Evolutionary conservation across 2,888 invertebrate species (phyloP), one percentile per base, ranked within the genome.

Genomic region (Caenorhabditis sinica): DNA sequence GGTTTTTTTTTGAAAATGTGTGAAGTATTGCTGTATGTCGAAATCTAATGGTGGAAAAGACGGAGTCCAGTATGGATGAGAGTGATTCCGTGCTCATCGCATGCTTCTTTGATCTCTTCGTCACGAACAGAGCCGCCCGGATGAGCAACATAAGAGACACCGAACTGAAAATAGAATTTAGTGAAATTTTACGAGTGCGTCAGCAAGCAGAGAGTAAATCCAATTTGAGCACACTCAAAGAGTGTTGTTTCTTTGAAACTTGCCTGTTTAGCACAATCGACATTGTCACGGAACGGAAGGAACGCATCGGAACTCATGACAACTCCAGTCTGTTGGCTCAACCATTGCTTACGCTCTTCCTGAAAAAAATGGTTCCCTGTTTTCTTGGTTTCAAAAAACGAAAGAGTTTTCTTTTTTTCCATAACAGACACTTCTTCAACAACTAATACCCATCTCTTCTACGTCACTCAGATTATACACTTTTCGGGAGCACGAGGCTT

Each of bases 221-320:
- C 6, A 33, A 33, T 60, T 60, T 60, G 5, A 45, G 45, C 0
- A 2, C n/a, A 5, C 30, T 58, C 58, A 17, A 30, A 5, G 3
- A 43, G 25, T 28, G 11, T 53, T 53, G 53, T 53, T 28, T 56
- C 28, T 2, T n/a, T 8, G 60, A 33, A 60, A 45, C 28, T 36
- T 23, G 91, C 91, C 87, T 91, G 90, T 86, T 88, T 90, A 36
- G 90, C 92, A 71, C 90, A 90, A 93, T 98, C 98, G 76, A 99
- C 96, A 92, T 97, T 98, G 93, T 99, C 98, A 88, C 97, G 95
- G 95, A 98, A 98, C 36, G 98, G 98, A 94, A 99, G 98, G 95
- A 98, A 99, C 0, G 98, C 98, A 94, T 99, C 98, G 0, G 98
- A 98, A 20, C 96, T 96, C 28, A 98, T 94, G 4, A 96, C 96